phyloP scores from a whole-genome alignment of 1,140 invertebrate species.

The Lamellibrachia luymesi region DNA sequence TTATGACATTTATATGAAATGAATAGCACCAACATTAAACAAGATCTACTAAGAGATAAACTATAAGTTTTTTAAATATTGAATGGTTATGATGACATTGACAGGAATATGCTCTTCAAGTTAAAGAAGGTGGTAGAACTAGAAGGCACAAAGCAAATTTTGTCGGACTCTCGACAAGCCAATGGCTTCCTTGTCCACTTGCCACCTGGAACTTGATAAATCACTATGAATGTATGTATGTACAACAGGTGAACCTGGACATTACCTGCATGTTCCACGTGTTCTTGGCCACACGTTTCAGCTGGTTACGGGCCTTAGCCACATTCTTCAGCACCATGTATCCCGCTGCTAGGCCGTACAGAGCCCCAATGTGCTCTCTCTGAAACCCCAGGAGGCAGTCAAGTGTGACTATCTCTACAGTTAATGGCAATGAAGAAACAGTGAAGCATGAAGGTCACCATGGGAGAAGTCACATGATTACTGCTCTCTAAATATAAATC shows the following conservation, averaged over 20 bases:
- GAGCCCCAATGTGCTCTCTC: slow-evolving; percentile 74
- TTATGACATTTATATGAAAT: no score
- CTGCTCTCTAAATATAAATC: no score
- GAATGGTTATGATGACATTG: no score
- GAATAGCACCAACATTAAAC: no score
- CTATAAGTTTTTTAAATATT: no score
- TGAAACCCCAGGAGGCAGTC: neutral
- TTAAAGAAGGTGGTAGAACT: no score
- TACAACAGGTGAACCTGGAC: neutral
- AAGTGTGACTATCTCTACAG: neutral
- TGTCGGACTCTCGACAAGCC: no score
- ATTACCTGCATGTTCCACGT: slow-evolving; percentile 67
- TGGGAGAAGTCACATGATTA: neutral
- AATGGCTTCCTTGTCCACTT: neutral
- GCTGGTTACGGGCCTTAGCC: slow-evolving; percentile 84
- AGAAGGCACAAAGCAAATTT: no score
- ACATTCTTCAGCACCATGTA: slow-evolving; percentile 84
- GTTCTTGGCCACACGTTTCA: slow-evolving; percentile 85
- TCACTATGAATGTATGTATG: neutral
- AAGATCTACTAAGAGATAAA: no score
- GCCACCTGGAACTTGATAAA: neutral
- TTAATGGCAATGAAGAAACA: neutral
- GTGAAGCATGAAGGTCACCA: neutral
- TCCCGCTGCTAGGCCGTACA: slow-evolving; percentile 84
- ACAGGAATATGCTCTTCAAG: no score